These are phyloP conservation scores for Xiphorhynchus erythropygius DNA, from an alignment of 2,797 vertebrate species.

Conservation along the genomic window DNA sequence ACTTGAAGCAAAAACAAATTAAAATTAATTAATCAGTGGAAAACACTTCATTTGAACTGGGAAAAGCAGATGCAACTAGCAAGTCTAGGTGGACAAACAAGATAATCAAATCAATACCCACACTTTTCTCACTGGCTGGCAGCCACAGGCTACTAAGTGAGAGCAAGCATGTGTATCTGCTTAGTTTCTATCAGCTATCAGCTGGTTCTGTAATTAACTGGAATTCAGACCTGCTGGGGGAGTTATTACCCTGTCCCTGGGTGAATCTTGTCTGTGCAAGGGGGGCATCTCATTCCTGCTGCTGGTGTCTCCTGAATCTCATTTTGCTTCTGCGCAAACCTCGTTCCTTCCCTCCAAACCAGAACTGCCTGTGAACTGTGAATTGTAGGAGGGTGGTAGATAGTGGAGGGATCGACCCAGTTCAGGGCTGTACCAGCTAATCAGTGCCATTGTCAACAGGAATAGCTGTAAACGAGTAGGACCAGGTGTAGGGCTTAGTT, in stretches of 20 bases:
- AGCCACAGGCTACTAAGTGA: slow-evolving; percentile 30
- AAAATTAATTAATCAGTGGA: slow-evolving; percentile 67
- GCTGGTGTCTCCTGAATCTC: not conserved
- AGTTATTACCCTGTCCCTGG: not conserved
- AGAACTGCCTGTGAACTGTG: not conserved
- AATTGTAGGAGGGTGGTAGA: not conserved
- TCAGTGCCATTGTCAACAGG: slow-evolving; percentile 55
- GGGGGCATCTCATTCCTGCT: not conserved
- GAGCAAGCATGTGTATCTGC: not conserved
- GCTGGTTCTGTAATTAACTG: slow-evolving; percentile 18
- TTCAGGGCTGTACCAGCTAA: slow-evolving; percentile 12
- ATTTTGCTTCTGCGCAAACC: not conserved
- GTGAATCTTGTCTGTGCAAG: not conserved
- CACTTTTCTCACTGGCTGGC: slow-evolving; percentile 19
- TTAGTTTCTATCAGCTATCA: slow-evolving; percentile 18
- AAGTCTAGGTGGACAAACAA: slow-evolving; percentile 67
- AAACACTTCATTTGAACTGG: slow-evolving; percentile 63
- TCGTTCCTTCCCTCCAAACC: not conserved
- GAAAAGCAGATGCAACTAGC: slow-evolving; percentile 52
- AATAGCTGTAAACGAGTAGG: slow-evolving; percentile 33
- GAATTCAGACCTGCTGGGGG: not conserved
- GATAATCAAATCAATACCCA: slow-evolving; percentile 68
- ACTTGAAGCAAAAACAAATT: slow-evolving; percentile 68
- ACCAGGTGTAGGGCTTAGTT: slow-evolving; percentile 20
- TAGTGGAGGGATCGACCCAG: not conserved